Percentiles rank a stretch among this genome's conserved stretches.
Evolutionary conservation across 1,140 invertebrate species (phyloP).

Genomic region (Anastrepha obliqua): DNA sequence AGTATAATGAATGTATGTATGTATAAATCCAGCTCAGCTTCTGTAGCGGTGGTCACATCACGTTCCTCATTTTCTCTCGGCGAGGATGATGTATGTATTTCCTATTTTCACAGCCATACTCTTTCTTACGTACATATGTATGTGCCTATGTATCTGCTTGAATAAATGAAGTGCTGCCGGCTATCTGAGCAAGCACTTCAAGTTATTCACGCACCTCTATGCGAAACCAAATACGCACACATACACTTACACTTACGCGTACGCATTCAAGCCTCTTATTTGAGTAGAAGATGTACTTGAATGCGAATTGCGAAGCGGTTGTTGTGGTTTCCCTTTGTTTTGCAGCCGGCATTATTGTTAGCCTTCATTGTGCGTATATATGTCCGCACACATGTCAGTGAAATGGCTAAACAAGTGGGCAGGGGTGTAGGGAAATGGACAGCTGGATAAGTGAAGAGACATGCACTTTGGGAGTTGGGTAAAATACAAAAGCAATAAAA

Average conservation of each 20-base stretch:
- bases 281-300: conserved; percentile 32
- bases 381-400: background rate
- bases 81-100: too few species aligned
- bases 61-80: too few species aligned
- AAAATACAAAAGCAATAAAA: background rate
- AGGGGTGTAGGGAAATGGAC: background rate
- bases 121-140: background rate
- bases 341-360: conserved; percentile 8
- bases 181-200: conserved; percentile 9
- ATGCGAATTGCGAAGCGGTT: background rate
- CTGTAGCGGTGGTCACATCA: too few species aligned
- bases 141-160: background rate
- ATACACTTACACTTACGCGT: background rate
- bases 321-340: conserved; percentile 41
- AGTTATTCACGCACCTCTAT: background rate
- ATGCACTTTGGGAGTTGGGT: background rate
- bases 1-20: too few species aligned
- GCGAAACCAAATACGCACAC: background rate
- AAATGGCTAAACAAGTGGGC: conserved; percentile 1
- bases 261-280: too few species aligned
- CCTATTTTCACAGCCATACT: background rate
- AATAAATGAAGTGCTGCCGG: conserved; percentile 16
- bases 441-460: background rate
- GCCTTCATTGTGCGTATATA: background rate
- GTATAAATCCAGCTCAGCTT: too few species aligned